These are phyloP conservation scores for Poecilia picta DNA, from an alignment of 2,797 vertebrate genomes.

Conservation along the genomic window DNA sequence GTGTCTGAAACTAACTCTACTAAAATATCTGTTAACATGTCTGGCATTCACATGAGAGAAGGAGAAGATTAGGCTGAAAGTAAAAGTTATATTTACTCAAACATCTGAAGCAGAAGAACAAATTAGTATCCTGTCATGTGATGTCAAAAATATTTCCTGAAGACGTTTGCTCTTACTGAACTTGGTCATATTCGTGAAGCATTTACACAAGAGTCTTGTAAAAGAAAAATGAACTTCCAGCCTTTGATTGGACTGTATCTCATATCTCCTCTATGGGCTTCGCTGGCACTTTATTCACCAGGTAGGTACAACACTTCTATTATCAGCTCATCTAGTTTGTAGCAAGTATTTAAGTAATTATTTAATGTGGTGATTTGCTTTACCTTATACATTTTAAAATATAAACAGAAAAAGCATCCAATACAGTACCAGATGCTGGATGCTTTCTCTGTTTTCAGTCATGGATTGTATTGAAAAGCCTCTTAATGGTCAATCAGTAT, in stretches of 20 bases:
- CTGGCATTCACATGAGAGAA: too few species aligned
- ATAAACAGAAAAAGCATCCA: too few species aligned
- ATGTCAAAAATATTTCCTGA: conserved; percentile 52
- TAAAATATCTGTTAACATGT: too few species aligned
- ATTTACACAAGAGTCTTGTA: neutral
- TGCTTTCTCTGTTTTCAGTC: too few species aligned
- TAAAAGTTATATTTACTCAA: neutral
- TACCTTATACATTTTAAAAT: too few species aligned
- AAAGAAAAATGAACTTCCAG: conserved; percentile 33
- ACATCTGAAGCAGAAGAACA: neutral
- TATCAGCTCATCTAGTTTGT: neutral
- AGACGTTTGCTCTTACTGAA: neutral
- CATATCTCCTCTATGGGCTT: conserved; percentile 22
- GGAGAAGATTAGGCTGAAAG: neutral
- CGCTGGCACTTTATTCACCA: conserved; percentile 34
- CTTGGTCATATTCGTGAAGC: conserved; percentile 14
- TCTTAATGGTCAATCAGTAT: too few species aligned
- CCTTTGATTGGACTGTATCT: conserved; percentile 30
- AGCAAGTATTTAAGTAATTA: too few species aligned
- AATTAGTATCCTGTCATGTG: neutral
- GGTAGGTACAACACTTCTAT: conserved; percentile 49
- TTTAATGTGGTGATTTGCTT: too few species aligned
- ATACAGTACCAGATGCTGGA: too few species aligned
- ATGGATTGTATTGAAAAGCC: too few species aligned
- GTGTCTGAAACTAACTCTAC: too few species aligned